These are phyloP conservation scores for Limnephilus lunatus DNA, from an alignment of 2,888 invertebrate genomes.

Conservation along the genomic window DNA sequence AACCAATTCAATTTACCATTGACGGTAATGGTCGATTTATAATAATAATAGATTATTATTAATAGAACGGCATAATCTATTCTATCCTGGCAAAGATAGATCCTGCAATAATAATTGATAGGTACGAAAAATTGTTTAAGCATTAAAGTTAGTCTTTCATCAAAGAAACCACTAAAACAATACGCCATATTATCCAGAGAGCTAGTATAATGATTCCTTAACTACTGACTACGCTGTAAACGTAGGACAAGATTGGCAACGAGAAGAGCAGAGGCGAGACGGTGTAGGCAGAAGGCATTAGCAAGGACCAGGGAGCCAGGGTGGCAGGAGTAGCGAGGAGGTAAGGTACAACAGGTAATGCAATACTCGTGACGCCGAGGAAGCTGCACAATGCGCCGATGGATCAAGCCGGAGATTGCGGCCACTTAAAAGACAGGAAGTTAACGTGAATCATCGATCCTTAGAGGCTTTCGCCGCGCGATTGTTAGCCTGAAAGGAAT, in stretches of 20 bases:
- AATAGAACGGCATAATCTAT: too few relatives aligned
- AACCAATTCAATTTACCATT: too few relatives aligned
- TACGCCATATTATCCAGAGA: not conserved
- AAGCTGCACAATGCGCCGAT: constrained; percentile 38
- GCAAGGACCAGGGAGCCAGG: not conserved
- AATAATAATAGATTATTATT: too few relatives aligned
- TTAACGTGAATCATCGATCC: constrained; percentile 49
- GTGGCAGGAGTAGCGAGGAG: not conserved
- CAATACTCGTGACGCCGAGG: constrained; percentile 50
- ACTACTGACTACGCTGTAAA: not conserved
- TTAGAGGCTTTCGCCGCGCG: constrained; percentile 18
- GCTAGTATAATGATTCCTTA: not conserved
- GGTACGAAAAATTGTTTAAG: too few relatives aligned
- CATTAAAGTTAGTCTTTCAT: too few relatives aligned
- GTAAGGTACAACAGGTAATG: constrained; percentile 33
- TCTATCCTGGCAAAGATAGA: too few relatives aligned
- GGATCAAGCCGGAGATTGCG: constrained; percentile 40
- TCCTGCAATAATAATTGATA: too few relatives aligned
- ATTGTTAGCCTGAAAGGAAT: constrained; percentile 48
- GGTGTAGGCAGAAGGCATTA: not conserved
- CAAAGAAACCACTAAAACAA: not conserved
- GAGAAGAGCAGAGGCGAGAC: not conserved
- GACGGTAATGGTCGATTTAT: too few relatives aligned
- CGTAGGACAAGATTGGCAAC: not conserved
- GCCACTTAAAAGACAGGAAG: constrained; percentile 60